Conservation (phyloP, 2,113 vertebrate species). For the Vulpes vulpes region DNA sequence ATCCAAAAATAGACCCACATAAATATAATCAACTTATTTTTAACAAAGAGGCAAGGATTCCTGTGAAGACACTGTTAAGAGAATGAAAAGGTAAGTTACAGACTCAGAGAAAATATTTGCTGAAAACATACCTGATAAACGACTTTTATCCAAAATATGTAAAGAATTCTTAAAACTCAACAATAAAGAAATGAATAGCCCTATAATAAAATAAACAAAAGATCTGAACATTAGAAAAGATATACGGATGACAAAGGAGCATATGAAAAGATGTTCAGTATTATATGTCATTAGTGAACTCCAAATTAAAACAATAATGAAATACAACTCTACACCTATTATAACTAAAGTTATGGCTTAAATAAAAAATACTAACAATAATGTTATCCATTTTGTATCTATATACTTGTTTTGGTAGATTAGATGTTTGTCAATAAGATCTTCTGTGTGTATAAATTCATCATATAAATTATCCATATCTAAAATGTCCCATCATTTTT, state of each 20-base stretch:
- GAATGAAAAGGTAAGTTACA: background rate
- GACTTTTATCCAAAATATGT: background rate
- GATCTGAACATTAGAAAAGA: background rate
- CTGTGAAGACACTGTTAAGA: background rate
- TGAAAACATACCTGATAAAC: background rate
- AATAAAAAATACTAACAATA: background rate
- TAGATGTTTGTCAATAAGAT: background rate
- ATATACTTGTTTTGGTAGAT: background rate
- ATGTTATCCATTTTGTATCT: background rate
- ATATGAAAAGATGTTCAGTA: background rate
- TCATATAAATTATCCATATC: background rate
- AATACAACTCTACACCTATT: background rate
- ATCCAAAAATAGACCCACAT: background rate
- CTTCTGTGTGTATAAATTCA: background rate
- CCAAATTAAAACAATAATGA: background rate
- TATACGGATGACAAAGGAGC: background rate
- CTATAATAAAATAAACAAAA: background rate
- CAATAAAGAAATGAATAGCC: background rate
- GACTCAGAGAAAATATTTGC: background rate
- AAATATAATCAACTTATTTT: background rate
- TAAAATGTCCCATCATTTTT: background rate
- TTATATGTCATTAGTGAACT: background rate
- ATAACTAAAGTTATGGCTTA: background rate
- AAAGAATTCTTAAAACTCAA: background rate
- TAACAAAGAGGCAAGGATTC: background rate